Percentiles rank a stretch among this genome's conserved stretches.
Conservation (phyloP, 1,140 invertebrate species). For the Stegodyphus dumicola region DNA sequence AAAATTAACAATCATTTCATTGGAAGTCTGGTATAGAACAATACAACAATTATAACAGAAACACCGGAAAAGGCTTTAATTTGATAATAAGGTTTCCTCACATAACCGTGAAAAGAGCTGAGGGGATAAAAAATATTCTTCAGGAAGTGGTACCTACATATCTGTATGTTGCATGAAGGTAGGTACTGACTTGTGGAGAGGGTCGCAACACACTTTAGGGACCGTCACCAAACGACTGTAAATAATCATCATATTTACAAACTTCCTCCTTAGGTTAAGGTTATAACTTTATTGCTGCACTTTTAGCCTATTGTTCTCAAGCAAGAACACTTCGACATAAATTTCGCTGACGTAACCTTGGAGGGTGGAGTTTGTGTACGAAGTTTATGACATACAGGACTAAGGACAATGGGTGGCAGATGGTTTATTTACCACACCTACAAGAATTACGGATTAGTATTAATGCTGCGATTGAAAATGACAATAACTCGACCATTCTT, state of each 20-base stretch:
- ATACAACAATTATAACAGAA: no score
- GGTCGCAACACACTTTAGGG: neutral
- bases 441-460: conserved; percentile 11
- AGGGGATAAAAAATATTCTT: no score
- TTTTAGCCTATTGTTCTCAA: conserved; percentile 27
- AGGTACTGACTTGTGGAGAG: no score
- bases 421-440: conserved; percentile 42
- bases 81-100: no score
- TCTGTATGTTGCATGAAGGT: no score
- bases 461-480: neutral
- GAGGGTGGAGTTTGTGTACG: conserved; percentile 30
- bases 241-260: conserved; percentile 4
- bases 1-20: no score
- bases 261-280: conserved; percentile 30
- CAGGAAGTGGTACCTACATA: no score
- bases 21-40: no score
- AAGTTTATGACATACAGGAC: conserved; percentile 27
- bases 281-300: conserved; percentile 12
- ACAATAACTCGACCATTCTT: neutral
- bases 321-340: conserved; percentile 47
- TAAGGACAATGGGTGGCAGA: conserved; percentile 37
- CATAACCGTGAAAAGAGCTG: no score
- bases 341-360: conserved; percentile 58
- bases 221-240: conserved; percentile 4
- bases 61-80: no score